These are phyloP conservation scores for Griposia aprilina DNA, from an alignment of 2,888 invertebrate genomes.

Conservation along the genomic window DNA sequence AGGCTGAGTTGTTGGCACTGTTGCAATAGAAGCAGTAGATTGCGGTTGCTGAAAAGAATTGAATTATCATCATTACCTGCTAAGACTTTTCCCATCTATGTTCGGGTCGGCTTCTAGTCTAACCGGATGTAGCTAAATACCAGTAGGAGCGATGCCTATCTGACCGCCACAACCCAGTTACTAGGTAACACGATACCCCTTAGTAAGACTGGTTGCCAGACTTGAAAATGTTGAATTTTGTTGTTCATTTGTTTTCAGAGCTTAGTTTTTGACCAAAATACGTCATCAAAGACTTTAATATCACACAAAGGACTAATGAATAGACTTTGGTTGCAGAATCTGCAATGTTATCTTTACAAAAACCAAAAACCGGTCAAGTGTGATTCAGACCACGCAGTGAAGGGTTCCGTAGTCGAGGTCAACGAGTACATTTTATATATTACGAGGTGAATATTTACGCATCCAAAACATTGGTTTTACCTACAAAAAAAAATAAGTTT, in stretches of 20 bases:
- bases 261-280: background rate
- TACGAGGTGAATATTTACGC: background rate
- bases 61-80: background rate
- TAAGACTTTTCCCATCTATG: background rate
- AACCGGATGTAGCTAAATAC: background rate
- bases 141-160: background rate
- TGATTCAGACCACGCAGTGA: background rate
- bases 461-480: background rate
- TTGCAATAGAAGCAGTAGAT: slow-evolving; percentile 94
- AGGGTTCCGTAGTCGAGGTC: background rate
- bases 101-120: background rate
- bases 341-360: background rate
- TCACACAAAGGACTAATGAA: background rate
- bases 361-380: background rate
- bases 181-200: background rate
- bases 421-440: no score
- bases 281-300: background rate
- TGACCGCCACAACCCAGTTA: background rate
- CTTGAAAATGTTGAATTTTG: background rate
- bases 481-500: background rate
- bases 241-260: background rate
- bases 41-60: slow-evolving; percentile 82
- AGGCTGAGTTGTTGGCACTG: slow-evolving; percentile 92
- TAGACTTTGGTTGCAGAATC: background rate
- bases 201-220: background rate